A percentile compares a stretch with the other conserved stretches of the same genome.
Conservation (phyloP, 2,888 invertebrate genomes). For the Drosophila subsilvestris region DNA sequence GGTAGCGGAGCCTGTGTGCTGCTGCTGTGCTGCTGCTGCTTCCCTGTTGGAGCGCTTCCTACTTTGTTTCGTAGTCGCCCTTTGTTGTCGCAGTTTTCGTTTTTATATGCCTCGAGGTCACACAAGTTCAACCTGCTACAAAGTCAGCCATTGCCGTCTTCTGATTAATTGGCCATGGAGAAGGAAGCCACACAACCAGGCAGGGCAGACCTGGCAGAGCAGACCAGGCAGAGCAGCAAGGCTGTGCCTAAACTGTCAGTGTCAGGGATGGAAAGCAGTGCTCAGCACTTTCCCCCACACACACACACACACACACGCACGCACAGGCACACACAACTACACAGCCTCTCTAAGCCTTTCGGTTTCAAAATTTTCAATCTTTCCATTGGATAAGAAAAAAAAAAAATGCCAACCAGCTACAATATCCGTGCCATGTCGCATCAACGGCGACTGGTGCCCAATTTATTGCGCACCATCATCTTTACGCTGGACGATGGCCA, state of each 20-base stretch:
- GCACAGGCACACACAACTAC: not conserved
- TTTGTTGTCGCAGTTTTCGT: slow-evolving; percentile 68
- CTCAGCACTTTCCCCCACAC: not conserved
- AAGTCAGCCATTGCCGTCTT: slow-evolving; percentile 23
- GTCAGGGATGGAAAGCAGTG: slow-evolving; percentile 4
- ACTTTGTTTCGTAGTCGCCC: slow-evolving; percentile 8
- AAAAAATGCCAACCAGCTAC: slow-evolving; percentile 32
- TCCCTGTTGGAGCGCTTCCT: slow-evolving; percentile 6
- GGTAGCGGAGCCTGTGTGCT: slow-evolving; percentile 4
- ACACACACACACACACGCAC: not conserved
- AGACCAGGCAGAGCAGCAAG: not conserved
- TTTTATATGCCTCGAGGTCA: slow-evolving; percentile 69
- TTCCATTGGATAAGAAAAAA: not conserved
- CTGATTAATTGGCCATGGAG: slow-evolving; percentile 74
- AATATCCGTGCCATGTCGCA: slow-evolving; percentile 28
- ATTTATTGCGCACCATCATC: slow-evolving; percentile 45
- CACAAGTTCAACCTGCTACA: slow-evolving; percentile 63
- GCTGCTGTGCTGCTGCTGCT: slow-evolving; percentile 17
- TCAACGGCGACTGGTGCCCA: slow-evolving; percentile 35
- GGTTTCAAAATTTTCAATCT: not conserved
- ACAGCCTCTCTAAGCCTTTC: not conserved
- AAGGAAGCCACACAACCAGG: slow-evolving; percentile 20
- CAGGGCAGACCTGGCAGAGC: no score
- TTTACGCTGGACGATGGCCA: slow-evolving; percentile 31
- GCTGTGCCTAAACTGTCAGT: slow-evolving; percentile 6